Base-by-base conservation (phyloP, 1,140 invertebrate genomes). In the Limonius californicus region DNA sequence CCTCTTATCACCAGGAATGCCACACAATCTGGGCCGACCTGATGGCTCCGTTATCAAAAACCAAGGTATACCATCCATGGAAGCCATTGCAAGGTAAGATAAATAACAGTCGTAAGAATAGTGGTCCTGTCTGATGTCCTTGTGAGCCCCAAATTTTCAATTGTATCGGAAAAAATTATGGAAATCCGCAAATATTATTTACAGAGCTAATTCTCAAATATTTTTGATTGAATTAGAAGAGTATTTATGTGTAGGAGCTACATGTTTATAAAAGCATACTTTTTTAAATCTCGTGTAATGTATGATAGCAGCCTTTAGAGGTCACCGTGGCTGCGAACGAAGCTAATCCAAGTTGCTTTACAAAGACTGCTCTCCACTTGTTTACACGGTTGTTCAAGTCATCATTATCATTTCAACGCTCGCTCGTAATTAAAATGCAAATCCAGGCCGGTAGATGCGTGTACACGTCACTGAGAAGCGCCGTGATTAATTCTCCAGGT, bases 1-100 rank as follows among this genome's bases (percentile, higher is more conserved):
- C 21, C 86, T 94, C 58, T 85, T 93, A 79, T 92, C 90, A 39
- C 90, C 90, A 2, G 91, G 90, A n/a, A 90, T 92, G 83, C 90
- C 91, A 35, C 88, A 89, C 68, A 89, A 89, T 55, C 79, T 92
- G 14, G 84, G 84, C 1, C 76, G 89, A 63, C 86, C 86, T 39
- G 88, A 90, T 66, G 83, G 83, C 21, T 83, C 85, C 50, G 82
- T 84, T 45, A 82, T 86, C 68, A 89, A 89, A 78, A 86, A 90
- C 73, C 87, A 92, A 80, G 83, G 88, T 69, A 84, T 89, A 78
- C 82, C 87, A 62, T 87, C 89, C 74, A 91, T 91, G 87, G 89
- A 93, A 76, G 89, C 90, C 60, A 82, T 94, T 21, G 90, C 91
- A 62, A 89, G 89, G 89, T 90, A 78, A 82, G 80, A 47, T 14